phyloP scores from a whole-genome alignment of 2,113 vertebrate species.

The Engraulis encrasicolus region DNA sequence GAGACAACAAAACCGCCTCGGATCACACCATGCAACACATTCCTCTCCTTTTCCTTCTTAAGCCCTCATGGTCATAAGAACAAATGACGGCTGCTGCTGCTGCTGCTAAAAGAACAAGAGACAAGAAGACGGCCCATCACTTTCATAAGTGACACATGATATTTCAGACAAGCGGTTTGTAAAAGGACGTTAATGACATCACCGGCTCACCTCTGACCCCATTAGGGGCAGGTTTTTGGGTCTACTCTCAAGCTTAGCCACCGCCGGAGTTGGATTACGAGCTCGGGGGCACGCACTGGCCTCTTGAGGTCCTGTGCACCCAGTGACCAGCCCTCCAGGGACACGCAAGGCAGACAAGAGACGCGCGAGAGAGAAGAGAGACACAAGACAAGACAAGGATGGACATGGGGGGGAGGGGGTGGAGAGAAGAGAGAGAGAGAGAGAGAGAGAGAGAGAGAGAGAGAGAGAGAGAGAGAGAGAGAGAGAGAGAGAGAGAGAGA shows the following conservation, averaged over 20 bases:
- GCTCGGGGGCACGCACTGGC: neutral
- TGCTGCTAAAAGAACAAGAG: neutral
- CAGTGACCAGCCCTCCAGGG: slow-evolving; percentile 3
- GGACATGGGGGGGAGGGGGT: too few relatives aligned
- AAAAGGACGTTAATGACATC: slow-evolving; percentile 52
- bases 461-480: too few relatives aligned
- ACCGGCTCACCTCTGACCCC: slow-evolving; percentile 50
- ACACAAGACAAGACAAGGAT: too few relatives aligned
- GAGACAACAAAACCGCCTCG: neutral
- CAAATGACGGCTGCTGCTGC: too few relatives aligned
- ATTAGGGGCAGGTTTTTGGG: slow-evolving; percentile 36
- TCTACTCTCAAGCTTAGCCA: neutral
- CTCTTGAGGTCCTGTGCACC: neutral
- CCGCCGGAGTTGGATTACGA: slow-evolving; percentile 46
- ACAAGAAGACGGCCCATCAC: slow-evolving; percentile 14
- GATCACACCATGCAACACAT: neutral
- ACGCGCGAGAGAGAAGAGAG: too few relatives aligned
- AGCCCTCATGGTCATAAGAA: neutral
- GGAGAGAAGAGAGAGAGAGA: too few relatives aligned
- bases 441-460: too few relatives aligned
- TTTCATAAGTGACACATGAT: slow-evolving; percentile 39
- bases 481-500: too few relatives aligned
- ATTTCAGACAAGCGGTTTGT: slow-evolving; percentile 39
- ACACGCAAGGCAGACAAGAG: neutral
- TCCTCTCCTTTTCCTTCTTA: neutral